phyloP scores from a whole-genome alignment of 2,113 vertebrate species.

The Chrysochloris asiatica region DNA sequence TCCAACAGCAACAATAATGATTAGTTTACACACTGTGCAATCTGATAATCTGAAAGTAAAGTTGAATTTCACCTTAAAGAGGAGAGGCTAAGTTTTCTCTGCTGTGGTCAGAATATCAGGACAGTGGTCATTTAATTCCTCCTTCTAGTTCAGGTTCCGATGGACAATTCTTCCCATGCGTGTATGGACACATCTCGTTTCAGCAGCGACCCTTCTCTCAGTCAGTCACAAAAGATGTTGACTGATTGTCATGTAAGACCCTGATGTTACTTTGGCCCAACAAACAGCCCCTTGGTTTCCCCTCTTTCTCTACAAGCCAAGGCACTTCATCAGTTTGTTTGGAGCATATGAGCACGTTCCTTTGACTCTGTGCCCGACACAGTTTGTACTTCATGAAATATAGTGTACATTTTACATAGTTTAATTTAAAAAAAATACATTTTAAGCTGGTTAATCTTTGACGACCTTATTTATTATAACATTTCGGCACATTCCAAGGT shows the following conservation, averaged over 20 bases:
- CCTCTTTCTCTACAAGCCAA: constrained; percentile 78
- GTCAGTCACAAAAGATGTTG: constrained; percentile 65
- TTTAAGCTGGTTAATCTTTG: constrained; percentile 85
- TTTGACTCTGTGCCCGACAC: constrained; percentile 75
- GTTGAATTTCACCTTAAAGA: constrained; percentile 55
- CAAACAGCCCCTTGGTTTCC: constrained; percentile 64
- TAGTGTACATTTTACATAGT: constrained; percentile 84
- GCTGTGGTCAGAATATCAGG: constrained; percentile 49
- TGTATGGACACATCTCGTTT: constrained; percentile 73
- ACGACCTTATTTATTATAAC: constrained; percentile 89
- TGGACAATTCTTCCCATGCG: constrained; percentile 66
- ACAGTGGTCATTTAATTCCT: constrained; percentile 45
- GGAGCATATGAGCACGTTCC: constrained; percentile 72
- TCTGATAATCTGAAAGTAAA: constrained; percentile 77
- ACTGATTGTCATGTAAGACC: constrained; percentile 68
- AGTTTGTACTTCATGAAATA: constrained; percentile 83
- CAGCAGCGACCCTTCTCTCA: constrained; percentile 68
- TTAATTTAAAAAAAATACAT: constrained; percentile 87
- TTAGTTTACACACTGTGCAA: constrained; percentile 82
- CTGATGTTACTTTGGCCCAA: constrained; percentile 69
- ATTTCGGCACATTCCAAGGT: constrained; percentile 93
- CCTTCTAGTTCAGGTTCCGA: constrained; percentile 52
- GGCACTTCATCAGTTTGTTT: constrained; percentile 79
- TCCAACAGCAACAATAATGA: too few species aligned
- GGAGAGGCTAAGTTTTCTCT: constrained; percentile 55